These are phyloP conservation scores for Protaetia brevitarsis DNA, from an alignment of 1,140 invertebrate genomes.

Conservation along the genomic window DNA sequence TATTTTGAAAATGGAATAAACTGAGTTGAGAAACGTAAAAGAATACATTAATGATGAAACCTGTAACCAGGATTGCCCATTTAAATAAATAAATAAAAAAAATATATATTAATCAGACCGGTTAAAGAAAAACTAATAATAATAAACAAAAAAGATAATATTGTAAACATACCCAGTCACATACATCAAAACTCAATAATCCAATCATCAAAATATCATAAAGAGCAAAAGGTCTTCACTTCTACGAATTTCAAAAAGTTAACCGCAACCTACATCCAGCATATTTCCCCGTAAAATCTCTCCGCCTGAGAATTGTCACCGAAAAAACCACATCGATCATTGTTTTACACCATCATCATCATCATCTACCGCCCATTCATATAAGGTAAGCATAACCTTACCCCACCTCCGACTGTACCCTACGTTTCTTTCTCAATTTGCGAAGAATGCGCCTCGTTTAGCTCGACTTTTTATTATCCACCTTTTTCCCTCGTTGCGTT, in stretches of 20 bases:
- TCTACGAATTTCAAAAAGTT: neutral
- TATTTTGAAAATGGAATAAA: too few relatives aligned
- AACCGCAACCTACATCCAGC: neutral
- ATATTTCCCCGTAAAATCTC: neutral
- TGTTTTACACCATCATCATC: constrained; percentile 13
- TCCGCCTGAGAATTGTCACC: neutral
- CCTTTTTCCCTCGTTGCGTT: neutral
- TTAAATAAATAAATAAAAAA: too few relatives aligned
- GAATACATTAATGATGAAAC: too few relatives aligned
- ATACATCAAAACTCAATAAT: neutral
- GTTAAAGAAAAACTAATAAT: too few relatives aligned
- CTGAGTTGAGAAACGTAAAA: too few relatives aligned
- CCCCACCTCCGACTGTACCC: neutral
- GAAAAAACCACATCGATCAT: constrained; percentile 16
- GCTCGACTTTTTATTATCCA: neutral
- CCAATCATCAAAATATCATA: too few relatives aligned
- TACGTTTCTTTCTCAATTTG: constrained; percentile 4
- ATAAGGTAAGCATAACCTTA: too few relatives aligned
- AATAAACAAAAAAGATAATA: too few relatives aligned
- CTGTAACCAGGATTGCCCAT: too few relatives aligned
- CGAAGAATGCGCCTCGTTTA: neutral
- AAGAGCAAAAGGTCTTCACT: neutral
- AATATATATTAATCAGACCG: too few relatives aligned
- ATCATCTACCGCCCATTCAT: neutral
- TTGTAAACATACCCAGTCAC: neutral